These are phyloP conservation scores for Loris lydekkerianus DNA, from an alignment of 2,797 vertebrate species.

Conservation along the genomic window DNA sequence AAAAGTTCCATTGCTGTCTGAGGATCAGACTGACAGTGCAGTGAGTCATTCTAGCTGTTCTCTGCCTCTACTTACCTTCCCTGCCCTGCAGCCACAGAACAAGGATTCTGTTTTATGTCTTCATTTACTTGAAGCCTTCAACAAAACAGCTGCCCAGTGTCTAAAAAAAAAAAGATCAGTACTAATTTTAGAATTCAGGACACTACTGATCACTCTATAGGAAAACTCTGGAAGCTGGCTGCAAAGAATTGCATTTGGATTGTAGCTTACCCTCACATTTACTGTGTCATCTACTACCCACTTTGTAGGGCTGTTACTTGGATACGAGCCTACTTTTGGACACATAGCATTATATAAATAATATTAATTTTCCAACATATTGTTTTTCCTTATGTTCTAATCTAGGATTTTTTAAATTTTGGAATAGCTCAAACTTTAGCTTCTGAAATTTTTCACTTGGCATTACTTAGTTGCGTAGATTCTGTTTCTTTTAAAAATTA, in stretches of 20 bases:
- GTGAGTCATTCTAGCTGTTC: background rate
- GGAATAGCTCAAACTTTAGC: background rate
- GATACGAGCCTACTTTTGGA: background rate
- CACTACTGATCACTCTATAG: background rate
- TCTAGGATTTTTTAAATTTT: background rate
- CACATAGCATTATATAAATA: background rate
- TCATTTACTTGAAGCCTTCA: background rate
- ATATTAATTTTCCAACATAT: background rate
- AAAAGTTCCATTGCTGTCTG: background rate
- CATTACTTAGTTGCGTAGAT: background rate
- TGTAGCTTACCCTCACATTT: background rate
- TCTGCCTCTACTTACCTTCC: too few relatives aligned
- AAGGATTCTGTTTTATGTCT: background rate
- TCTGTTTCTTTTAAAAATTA: background rate
- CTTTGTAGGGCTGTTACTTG: background rate
- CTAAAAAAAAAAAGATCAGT: background rate
- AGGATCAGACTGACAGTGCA: background rate
- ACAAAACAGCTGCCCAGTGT: background rate
- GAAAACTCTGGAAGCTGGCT: background rate
- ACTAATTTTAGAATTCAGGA: background rate
- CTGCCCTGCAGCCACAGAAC: background rate
- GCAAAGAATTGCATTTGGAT: background rate
- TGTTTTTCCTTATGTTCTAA: background rate
- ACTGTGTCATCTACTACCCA: background rate
- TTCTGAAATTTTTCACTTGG: background rate